These are phyloP conservation scores for Teleogryllus oceanicus DNA, from an alignment of 2,888 invertebrate species.

Conservation along the genomic window DNA sequence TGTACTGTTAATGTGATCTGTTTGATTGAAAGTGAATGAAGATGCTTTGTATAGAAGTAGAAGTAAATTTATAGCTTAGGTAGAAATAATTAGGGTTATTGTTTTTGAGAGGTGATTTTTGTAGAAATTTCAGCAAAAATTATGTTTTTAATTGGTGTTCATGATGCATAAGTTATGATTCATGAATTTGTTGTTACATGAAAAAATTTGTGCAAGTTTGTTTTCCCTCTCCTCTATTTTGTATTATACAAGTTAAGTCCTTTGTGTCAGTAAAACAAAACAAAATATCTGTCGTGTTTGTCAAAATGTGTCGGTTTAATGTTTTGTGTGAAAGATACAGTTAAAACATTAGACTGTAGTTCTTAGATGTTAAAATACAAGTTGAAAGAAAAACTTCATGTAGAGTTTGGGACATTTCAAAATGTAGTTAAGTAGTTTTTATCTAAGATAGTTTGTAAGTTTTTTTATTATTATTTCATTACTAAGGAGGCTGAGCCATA, in stretches of 20 bases:
- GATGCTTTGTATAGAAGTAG: slow-evolving; percentile 27
- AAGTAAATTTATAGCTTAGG: slow-evolving; percentile 12
- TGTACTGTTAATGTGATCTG: slow-evolving; percentile 28
- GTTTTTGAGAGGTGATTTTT: not conserved
- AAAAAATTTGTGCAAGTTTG: slow-evolving; percentile 24
- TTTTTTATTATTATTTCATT: slow-evolving; percentile 29
- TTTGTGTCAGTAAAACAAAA: slow-evolving; percentile 28
- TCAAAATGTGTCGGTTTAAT: slow-evolving; percentile 35
- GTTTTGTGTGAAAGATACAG: slow-evolving; percentile 34
- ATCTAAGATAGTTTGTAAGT: slow-evolving; percentile 31
- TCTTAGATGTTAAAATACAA: slow-evolving; percentile 23
- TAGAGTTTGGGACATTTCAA: slow-evolving; percentile 18
- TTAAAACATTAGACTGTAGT: slow-evolving; percentile 30
- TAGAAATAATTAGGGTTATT: not conserved
- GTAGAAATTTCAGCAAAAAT: slow-evolving; percentile 19
- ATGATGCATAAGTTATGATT: slow-evolving; percentile 25
- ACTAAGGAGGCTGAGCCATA: slow-evolving; percentile 37
- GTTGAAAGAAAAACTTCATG: slow-evolving; percentile 7
- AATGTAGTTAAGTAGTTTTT: slow-evolving; percentile 9
- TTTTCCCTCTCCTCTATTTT: slow-evolving; percentile 27
- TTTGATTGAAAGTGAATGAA: slow-evolving; percentile 28
- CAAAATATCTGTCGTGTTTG: slow-evolving; percentile 33
- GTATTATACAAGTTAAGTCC: slow-evolving; percentile 27
- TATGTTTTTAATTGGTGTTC: slow-evolving; percentile 24
- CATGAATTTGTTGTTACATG: slow-evolving; percentile 25